phyloP scores from a whole-genome alignment of 2,888 invertebrate species.

The Meliscaeva auricollis region DNA sequence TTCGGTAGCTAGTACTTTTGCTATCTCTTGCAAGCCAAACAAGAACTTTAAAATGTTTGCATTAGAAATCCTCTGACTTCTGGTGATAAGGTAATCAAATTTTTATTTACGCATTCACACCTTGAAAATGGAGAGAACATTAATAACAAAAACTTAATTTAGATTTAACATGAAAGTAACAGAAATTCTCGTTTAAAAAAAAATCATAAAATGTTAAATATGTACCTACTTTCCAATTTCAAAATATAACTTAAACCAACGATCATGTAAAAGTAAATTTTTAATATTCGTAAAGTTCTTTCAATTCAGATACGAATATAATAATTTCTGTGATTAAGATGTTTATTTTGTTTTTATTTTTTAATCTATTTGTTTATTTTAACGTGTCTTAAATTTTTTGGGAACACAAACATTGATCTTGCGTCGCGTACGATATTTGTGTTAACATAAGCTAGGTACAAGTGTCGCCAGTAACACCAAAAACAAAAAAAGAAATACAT shows the following conservation, averaged over 20 bases:
- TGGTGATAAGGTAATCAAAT: neutral
- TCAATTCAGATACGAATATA: too few species aligned
- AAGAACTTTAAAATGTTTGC: neutral
- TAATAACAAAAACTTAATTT: neutral
- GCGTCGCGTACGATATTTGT: constrained; percentile 44
- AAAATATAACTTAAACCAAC: too few species aligned
- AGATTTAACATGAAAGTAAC: too few species aligned
- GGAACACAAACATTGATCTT: constrained; percentile 63
- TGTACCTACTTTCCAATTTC: too few species aligned
- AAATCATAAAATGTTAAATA: too few species aligned
- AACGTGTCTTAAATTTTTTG: constrained; percentile 35
- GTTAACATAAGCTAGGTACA: constrained; percentile 39
- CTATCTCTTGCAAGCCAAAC: neutral
- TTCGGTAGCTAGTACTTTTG: neutral
- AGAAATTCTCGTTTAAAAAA: too few species aligned
- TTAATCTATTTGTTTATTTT: constrained; percentile 23
- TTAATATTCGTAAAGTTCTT: too few species aligned
- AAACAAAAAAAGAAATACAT: neutral
- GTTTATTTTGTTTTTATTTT: neutral
- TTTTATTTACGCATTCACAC: neutral
- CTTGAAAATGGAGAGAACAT: neutral
- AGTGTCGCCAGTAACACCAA: constrained; percentile 33
- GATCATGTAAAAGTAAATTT: too few species aligned
- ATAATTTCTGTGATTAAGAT: neutral
- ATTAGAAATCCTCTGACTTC: neutral